A percentile compares a stretch with the other conserved stretches of the same genome.
phyloP scores from a whole-genome alignment of 2,113 vertebrate genomes.

The Ardeotis arabs region DNA sequence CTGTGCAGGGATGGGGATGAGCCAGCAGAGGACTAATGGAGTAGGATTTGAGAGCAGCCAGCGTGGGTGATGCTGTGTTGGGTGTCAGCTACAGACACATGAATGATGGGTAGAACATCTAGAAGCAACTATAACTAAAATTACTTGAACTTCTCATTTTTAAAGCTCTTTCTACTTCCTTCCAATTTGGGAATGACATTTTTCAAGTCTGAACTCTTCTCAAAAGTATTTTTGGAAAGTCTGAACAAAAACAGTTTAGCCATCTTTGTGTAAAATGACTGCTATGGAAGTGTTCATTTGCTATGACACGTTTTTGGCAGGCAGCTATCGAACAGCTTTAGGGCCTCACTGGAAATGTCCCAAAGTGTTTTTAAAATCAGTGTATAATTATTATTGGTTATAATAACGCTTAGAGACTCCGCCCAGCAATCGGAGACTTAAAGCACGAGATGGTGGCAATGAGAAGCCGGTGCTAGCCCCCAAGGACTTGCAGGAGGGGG shows the following conservation, averaged over 20 bases:
- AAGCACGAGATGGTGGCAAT: not conserved
- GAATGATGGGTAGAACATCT: not conserved
- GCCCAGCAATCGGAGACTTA: not conserved
- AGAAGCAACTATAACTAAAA: slow-evolving; percentile 33
- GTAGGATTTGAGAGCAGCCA: not conserved
- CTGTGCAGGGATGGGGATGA: not conserved
- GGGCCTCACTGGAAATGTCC: not conserved
- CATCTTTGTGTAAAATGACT: slow-evolving; percentile 5
- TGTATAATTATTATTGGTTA: not conserved
- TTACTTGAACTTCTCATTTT: slow-evolving; percentile 38
- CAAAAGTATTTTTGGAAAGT: slow-evolving; percentile 51
- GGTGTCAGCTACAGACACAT: not conserved
- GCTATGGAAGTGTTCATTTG: not conserved
- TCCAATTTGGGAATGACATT: slow-evolving; percentile 52
- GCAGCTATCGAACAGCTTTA: not conserved
- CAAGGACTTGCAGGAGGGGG: not conserved
- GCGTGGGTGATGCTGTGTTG: not conserved
- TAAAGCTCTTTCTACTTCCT: slow-evolving; percentile 24
- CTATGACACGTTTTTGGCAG: slow-evolving; percentile 51
- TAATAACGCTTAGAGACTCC: not conserved
- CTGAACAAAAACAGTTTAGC: slow-evolving; percentile 41
- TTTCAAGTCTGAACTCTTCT: slow-evolving; percentile 14
- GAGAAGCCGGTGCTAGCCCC: not conserved
- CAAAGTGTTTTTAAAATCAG: not conserved
- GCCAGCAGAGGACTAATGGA: not conserved